Evolutionary conservation across 2,797 vertebrate genomes (phyloP), one percentile per base, ranked within the genome.

Genomic region (Gallinago stenura): DNA sequence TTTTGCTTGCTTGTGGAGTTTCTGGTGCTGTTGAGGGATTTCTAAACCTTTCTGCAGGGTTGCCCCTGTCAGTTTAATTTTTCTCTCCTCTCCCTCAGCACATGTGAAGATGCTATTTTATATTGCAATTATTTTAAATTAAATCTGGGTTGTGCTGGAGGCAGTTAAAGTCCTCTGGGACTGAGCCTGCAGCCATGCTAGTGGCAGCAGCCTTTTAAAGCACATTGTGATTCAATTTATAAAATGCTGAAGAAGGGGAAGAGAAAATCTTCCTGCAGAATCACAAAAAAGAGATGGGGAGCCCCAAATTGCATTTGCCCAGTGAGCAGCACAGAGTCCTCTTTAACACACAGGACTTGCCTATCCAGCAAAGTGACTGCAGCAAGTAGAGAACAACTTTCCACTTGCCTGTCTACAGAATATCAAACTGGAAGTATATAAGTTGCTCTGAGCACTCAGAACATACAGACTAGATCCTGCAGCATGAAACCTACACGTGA

Each of bases 21-120:
- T 76, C 76, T 96, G 69, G 15, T 94, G 78, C 83, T 71, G 95
- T 92, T 94, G 85, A 46, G 96, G 96, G 95, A 96, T 96, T 97
- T 94, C 89, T 64, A 82, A 93, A 69, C 69, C 71, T 78, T 92
- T 71, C 95, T 84, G 68, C 48, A 87, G 78, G 90, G 86, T 75
- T 95, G 96, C 97, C 95, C 96, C 94, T 95, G 83, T 92, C 75
- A 95, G 94, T 97, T 96, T 97, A 96, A 97, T 97, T 97, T 97
- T 95, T 83, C 79, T 96, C 89, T 97, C 31, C 71, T 95, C 69
- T 97, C 96, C 95, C 95, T 95, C 68, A 96, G 96, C 95, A 89
- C 83, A 82, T 58, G 68, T 54, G 88, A 83, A 95, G 80, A 89
- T 16, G 35, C 94, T 95, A 81, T 96, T 97, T 96, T 96, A 92